Base-by-base conservation (phyloP, 2,113 vertebrate species). In the Pygoscelis antarcticus region DNA sequence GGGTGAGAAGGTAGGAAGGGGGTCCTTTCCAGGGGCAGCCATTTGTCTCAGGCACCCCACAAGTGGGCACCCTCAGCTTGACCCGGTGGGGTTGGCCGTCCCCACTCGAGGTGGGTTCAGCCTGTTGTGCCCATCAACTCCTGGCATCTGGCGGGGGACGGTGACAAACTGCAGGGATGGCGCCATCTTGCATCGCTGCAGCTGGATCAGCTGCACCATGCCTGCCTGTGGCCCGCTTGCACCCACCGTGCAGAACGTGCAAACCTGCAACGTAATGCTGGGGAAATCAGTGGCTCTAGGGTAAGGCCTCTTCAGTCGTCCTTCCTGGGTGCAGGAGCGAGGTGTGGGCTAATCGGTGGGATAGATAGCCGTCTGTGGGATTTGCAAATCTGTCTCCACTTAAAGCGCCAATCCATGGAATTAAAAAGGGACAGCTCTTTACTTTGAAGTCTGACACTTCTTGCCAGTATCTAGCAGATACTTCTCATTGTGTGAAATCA, bases 361-460 rank as follows among this genome's bases (percentile, higher is more conserved):
- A 32, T 16, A 57, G 77, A 30, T 8, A 32, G 58, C 58, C 0
- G 0, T 26, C 68, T 75, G 47, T 2, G 2, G 51, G 58, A 54
- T 82, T 91, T 93, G 83, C 64, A 89, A 58, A 61, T 0, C 0
- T 1, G 0, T 92, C 42, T 65, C 83, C 66, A 44, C 51, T 38
- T 75, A 29, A 34, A 92, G 85, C 0, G 5, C 60, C 83, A 78
- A 34, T 85, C 34, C 55, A 21, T 3, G 0, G 84, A 93, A 55
- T 68, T 65, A 34, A 70, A 87, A 84, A 82, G 72, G 78, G 57
- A 51, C 93, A 42, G 25, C 49, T 90, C 72, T 87, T 93, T 60
- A 4, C 91, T 93, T 96, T 77, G 94, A 89, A 95, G 89, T 95
- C 94, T 97, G 93, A 58, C 93, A 66, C 96, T 90, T 96, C 93